Evolutionary conservation across 1,140 invertebrate genomes (phyloP).

Genomic region (Heliconius hermathena): DNA sequence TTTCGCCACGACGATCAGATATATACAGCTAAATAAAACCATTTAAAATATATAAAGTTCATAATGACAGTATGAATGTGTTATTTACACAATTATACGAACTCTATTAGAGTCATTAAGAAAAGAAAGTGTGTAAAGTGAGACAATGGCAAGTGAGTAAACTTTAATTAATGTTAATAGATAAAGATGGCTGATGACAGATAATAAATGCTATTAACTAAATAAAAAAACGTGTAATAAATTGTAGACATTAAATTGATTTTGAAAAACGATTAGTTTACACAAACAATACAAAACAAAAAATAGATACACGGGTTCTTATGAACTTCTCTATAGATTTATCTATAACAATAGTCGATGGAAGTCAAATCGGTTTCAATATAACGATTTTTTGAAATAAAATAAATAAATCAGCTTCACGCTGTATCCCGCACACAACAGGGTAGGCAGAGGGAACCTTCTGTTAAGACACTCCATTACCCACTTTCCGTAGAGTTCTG

Average conservation of each 20-base stretch:
- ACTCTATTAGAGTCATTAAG: conserved; percentile 15
- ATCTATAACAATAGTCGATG: background rate
- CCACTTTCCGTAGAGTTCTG: no score
- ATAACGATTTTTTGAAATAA: background rate
- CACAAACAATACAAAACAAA: background rate
- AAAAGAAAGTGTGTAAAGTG: conserved; percentile 9
- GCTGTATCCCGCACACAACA: no score
- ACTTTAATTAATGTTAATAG: background rate
- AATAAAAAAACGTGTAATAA: background rate
- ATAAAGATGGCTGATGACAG: background rate
- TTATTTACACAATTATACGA: conserved; percentile 19
- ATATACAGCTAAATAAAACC: background rate
- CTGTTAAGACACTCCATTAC: no score
- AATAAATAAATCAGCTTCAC: no score
- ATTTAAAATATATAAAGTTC: background rate
- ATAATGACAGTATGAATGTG: background rate
- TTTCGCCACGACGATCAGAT: background rate
- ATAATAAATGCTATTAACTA: conserved; percentile 1
- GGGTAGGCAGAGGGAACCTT: no score
- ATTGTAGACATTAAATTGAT: background rate
- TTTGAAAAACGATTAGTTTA: background rate
- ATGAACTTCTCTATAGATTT: background rate
- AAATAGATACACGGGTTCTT: background rate
- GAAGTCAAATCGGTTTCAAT: background rate
- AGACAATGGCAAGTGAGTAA: conserved; percentile 1